Evolutionary conservation across 2,113 vertebrate genomes (phyloP), one percentile per base, ranked within the genome.

Genomic region (Heterotilapia buettikoferi): DNA sequence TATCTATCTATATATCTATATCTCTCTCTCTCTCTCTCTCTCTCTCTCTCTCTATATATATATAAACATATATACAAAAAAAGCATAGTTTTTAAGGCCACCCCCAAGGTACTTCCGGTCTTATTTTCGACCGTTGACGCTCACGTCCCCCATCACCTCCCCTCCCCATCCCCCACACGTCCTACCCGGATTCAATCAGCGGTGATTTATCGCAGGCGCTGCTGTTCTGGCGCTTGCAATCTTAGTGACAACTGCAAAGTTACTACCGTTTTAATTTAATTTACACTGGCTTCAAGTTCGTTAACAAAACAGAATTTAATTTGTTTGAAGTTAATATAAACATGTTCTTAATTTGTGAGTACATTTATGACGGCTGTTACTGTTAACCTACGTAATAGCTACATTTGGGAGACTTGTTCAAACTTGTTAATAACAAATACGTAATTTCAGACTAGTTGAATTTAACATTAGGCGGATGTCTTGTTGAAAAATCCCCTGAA

Each of bases 121-220:
- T 45, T 53, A 14, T 16, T 2, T 8, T 4, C 0, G 4, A 2
- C 2, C 1, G 2, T 90, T 84, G 56, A 93, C 53, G 2, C 9
- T 11, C 6, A 57, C 11, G 16, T 24, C 83, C 50, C 76, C 80
- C 19, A 79, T 3, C 81, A 83, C 9, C 53, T 79, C 85, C 80
- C 90, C 89, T 43, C 66, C 92, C 33, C 89, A 92, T 5, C 40
- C 14, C 71, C 86, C 92, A 93, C 83, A 33, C 79, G 86, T 68
- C 90, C 88, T 57, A 92, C 36, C 92, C 50, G 56, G 88, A 88
- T 84, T 86, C 84, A 90, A 78, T 92, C 85, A 86, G 6, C 9
- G 12, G 3, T 86, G 87, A 89, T 80, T 86, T 26, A 14, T 2
- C 18, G 1, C 21, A 18, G n/a, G 3, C 21, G 3, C 52, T 59